These are phyloP conservation scores for Pongo abelii DNA, from an alignment of 2,113 vertebrate species.

Conservation along the genomic window DNA sequence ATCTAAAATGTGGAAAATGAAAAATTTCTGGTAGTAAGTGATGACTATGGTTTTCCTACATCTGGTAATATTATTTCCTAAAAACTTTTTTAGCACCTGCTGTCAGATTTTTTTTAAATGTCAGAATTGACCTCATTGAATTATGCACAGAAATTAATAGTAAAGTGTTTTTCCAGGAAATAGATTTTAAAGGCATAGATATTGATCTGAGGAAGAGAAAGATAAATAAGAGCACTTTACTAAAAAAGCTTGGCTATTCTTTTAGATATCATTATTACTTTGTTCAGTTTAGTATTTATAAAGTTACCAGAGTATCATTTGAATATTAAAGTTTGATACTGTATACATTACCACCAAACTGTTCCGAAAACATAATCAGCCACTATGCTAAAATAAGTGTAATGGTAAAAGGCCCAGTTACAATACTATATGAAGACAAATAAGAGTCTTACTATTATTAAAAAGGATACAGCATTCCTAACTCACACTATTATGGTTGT, in stretches of 20 bases:
- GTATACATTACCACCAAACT: not conserved
- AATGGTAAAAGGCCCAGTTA: not conserved
- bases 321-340: not conserved
- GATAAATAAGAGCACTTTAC: conserved; percentile 29
- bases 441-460: not conserved
- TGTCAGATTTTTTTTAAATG: conserved; percentile 34
- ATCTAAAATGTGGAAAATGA: not conserved
- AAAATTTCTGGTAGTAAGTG: conserved; percentile 43
- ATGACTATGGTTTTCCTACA: not conserved
- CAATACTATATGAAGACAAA: not conserved
- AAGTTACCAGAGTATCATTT: not conserved
- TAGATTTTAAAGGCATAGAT: conserved; percentile 19
- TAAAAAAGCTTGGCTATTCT: not conserved
- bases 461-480: not conserved
- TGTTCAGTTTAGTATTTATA: not conserved
- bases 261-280: not conserved
- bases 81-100: conserved; percentile 43
- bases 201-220: conserved; percentile 19
- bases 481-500: not conserved
- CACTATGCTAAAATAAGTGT: not conserved
- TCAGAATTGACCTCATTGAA: conserved; percentile 55
- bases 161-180: conserved; percentile 29
- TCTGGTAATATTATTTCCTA: conserved; percentile 22
- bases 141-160: conserved; percentile 49
- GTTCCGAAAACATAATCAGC: not conserved